A percentile compares a stretch with the other conserved stretches of the same genome.
Conservation (phyloP, 1,140 invertebrate genomes). For the Drosophila novamexicana region DNA sequence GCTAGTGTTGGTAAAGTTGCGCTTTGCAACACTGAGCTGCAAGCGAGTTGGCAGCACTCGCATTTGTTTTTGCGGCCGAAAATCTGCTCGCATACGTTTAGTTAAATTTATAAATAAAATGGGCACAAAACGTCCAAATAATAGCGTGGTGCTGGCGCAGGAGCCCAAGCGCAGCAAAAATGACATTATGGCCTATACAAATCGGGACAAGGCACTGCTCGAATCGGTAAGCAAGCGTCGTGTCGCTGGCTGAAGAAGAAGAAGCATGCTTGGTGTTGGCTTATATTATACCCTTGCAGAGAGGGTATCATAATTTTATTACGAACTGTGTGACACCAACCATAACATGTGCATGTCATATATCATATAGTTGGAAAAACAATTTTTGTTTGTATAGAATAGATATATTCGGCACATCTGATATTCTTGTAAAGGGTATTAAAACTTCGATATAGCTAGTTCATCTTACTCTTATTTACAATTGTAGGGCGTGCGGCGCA, state of each 20-base stretch:
- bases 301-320: too few relatives aligned
- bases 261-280: not conserved
- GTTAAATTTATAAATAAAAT: constrained; percentile 44
- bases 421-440: too few relatives aligned
- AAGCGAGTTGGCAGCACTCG: constrained; percentile 37
- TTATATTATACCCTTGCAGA: not conserved
- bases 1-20: not conserved
- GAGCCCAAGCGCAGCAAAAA: constrained; percentile 87
- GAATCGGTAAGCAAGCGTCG: constrained; percentile 69
- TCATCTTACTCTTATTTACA: not conserved
- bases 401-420: too few relatives aligned
- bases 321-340: too few relatives aligned
- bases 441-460: not conserved
- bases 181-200: constrained; percentile 85
- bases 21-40: not conserved
- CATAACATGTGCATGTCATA: too few relatives aligned
- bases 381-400: too few relatives aligned
- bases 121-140: constrained; percentile 80
- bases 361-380: too few relatives aligned
- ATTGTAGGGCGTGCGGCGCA: constrained; percentile 88
- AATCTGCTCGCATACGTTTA: constrained; percentile 22
- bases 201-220: constrained; percentile 78
- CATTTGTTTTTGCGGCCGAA: constrained; percentile 46
- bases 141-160: constrained; percentile 86
- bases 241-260: constrained; percentile 32